Evolutionary conservation across 2,797 vertebrate species (phyloP).

Genomic region (Urophycis tenuis): DNA sequence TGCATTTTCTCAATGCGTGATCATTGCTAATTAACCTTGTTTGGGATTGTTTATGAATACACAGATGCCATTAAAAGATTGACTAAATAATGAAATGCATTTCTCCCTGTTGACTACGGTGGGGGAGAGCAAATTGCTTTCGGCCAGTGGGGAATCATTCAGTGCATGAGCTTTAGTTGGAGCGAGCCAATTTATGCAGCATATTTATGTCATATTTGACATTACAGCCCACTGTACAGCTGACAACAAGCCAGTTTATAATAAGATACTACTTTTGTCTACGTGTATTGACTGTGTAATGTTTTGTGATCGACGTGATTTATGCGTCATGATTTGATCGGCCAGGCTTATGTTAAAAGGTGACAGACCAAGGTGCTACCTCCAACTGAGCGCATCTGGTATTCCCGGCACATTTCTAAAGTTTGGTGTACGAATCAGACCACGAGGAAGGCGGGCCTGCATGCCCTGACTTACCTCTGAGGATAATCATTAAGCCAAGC

Average conservation of each 20-base stretch:
- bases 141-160: not conserved
- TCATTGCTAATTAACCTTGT: conserved; percentile 15
- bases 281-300: not conserved
- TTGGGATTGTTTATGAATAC: not conserved
- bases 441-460: not conserved
- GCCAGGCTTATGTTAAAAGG: conserved; percentile 27
- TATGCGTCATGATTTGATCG: not conserved
- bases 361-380: conserved; percentile 14
- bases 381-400: conserved; percentile 32
- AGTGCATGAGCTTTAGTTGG: not conserved
- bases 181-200: not conserved
- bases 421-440: conserved; percentile 49
- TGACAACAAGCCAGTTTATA: not conserved
- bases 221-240: not conserved
- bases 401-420: conserved; percentile 43
- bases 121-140: conserved; percentile 4
- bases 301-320: not conserved
- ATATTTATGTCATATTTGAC: not conserved
- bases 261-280: not conserved
- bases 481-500: conserved; percentile 42
- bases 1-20: conserved; percentile 3
- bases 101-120: conserved; percentile 1
- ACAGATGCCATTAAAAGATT: conserved; percentile 3
- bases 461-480: conserved; percentile 4
- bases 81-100: conserved; percentile 4